Conservation (phyloP, 2,113 vertebrate species). For the Aphyosemion australe region DNA sequence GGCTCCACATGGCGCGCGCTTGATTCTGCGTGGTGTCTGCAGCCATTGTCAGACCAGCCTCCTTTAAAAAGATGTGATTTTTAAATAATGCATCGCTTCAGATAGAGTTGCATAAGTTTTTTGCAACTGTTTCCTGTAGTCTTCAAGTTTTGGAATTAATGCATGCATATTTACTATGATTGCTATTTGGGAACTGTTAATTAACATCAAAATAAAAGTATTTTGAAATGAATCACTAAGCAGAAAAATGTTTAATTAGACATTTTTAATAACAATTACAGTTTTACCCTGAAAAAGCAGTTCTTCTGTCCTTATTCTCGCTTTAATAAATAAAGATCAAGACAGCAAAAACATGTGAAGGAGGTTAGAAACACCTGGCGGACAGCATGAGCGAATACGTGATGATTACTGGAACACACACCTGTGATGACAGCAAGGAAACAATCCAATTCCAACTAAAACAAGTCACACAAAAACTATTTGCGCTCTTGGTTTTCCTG, state of each 20-base stretch:
- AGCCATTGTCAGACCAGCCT: not conserved
- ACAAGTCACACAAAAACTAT: too few species aligned
- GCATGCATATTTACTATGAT: too few species aligned
- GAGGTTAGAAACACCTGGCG: not conserved
- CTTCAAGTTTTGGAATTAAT: too few species aligned
- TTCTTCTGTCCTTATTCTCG: not conserved
- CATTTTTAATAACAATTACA: not conserved
- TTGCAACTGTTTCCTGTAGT: too few species aligned
- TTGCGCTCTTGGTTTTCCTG: too few species aligned
- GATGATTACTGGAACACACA: not conserved
- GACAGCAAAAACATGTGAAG: not conserved
- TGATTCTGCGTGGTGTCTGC: not conserved
- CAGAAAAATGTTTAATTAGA: not conserved
- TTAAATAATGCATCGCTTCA: too few species aligned
- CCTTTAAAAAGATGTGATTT: too few species aligned
- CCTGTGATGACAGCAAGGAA: too few species aligned
- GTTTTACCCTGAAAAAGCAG: not conserved
- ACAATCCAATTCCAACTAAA: too few species aligned
- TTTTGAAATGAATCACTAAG: not conserved
- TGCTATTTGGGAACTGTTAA: too few species aligned
- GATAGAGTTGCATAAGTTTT: too few species aligned
- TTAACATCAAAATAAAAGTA: too few species aligned
- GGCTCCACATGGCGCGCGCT: constrained; percentile 1
- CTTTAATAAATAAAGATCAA: not conserved
- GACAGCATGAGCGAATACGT: not conserved